Base-by-base conservation (phyloP, 2,888 invertebrate genomes). In the Syrista parreyssii region DNA sequence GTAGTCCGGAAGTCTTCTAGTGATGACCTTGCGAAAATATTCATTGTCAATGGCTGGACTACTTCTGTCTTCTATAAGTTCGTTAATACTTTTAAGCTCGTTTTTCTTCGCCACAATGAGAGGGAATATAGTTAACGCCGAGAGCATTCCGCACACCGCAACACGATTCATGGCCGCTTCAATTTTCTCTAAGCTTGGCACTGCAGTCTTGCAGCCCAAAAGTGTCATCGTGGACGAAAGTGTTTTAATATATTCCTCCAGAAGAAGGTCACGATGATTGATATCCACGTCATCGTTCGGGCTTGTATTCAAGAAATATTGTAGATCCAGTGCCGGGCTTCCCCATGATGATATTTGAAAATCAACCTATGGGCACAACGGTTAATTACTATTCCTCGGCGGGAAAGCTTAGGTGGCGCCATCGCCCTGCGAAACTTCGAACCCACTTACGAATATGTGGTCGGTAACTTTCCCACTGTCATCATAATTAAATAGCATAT, bases 291-390 rank as follows among this genome's bases (percentile, higher is more conserved):
- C 85, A 23, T 82, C 81, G 23, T 79, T 75, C 15, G 85, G 77
- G 74, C 92, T 92, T 1, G 92, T 92, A n/a, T 90, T 89, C 33
- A 92, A 84, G 80, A 93, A 93, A 81, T 93, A 93, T 75, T 88
- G 91, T 31, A 93, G 82, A 86, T 93, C 93, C 33, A 92, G 79
- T 1, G 91, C 92, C 12, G 93, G 92, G 68, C 92, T 91, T 9
- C 89, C 84, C 81, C 91, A 92, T 55, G 88, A 78, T 75, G 90
- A 88, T 79, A 92, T 77, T 89, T 93, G 93, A 79, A 92, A 93
- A 82, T 93, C 93, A 74, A 93, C 92, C 93, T 93, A 85, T 23
- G 40, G 23, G 15, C 23, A 15, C 4, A 40, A 40, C 15, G 12
- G 31, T 30, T 71, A 1, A 11, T n/a, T 23, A 30, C 23, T 55